Base-by-base conservation (phyloP, 1,140 invertebrate species). In the Drosophila ananassae region DNA sequence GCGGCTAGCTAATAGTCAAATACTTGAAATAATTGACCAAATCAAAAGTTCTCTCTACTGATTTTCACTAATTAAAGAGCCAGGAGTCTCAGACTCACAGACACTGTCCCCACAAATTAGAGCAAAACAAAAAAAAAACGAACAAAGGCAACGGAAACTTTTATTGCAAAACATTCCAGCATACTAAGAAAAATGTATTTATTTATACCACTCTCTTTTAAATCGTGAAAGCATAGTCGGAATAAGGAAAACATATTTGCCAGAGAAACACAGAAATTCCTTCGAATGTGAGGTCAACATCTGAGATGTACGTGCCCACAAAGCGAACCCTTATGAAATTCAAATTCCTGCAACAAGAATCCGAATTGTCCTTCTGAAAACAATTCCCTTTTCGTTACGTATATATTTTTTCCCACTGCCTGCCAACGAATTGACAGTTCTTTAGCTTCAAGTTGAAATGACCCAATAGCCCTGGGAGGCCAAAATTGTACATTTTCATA, bases 1-100 rank as follows among this genome's bases (percentile, higher is more conserved):
- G 74, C 44, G 68, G 41, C 32, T 25, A 66, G 82, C 78, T 82
- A 85, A 85, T 87, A 74, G 64, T 61, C 78, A 82, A 87, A 87
- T 85, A 87, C 80, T 87, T 87, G 69, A 87, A 81, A 85, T 85
- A 87, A 82, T 85, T 87, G 62, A 46, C 57, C 59, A 64, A 84
- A 85, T 67, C 71, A 39, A 77, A 85, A 80, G 39, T 25, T 53
- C 60, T 47, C 48, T 66, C 1, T 32, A 61, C 67, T 79, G 56
- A 62, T 57, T 82, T 54, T 52, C 39, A 50, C 34, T 57, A 79
- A 79, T 83, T 82, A 68, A 58, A 74, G 68, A n/a, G 9, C 0
- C 1, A 13, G n/a, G n/a, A n/a, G n/a, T n/a, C n/a, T n/a, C n/a
- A n/a, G n/a, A n/a, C n/a, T n/a, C n/a, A n/a, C n/a, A 2, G 1